Base-by-base conservation (phyloP, 2,113 vertebrate species). In the Sclerurus mexicanus region DNA sequence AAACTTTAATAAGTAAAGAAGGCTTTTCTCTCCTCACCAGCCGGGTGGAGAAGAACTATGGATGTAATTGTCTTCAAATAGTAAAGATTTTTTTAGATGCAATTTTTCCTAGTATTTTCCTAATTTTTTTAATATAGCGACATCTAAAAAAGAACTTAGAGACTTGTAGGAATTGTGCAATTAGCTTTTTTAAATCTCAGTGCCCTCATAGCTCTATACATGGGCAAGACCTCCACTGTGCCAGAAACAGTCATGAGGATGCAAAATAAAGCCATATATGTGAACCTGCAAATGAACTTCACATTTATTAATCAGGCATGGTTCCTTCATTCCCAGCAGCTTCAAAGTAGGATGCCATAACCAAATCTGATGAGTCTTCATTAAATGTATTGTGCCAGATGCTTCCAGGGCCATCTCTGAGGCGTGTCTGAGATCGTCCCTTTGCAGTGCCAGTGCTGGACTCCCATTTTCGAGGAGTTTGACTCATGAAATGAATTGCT, bases 251-350 rank as follows among this genome's bases (percentile, higher is more conserved):
- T 73, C 25, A 58, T 49, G 62, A 68, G n/a, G 69, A 60, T 12
- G 5, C 46, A 82, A 71, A 93, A 52, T 74, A 89, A 79, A 89
- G 12, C 46, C 30, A 69, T 60, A 4, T 6, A 4, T 44, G 14
- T 25, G 53, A 72, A 75, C 56, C 62, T 89, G 37, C 24, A 87
- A 49, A 75, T 58, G 49, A 85, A 40, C 49, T 84, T 84, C 56
- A 22, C 40, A 21, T 92, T 87, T 91, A 68, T 75, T 91, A 56
- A 64, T 95, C 35, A 76, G 89, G 87, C 15, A 13, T 64, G 12
- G 20, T 40, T 85, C n/a, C 44, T 72, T 52, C 23, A 27, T 60
- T 91, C 71, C 87, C 81, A 87, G n/a, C 64, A 79, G 30, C 77
- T 85, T 93, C 74, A 40, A 53, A 91, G 66, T 33, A 53, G 56